Conservation (phyloP, 1,140 invertebrate genomes). For the Diorhabda carinulata region DNA sequence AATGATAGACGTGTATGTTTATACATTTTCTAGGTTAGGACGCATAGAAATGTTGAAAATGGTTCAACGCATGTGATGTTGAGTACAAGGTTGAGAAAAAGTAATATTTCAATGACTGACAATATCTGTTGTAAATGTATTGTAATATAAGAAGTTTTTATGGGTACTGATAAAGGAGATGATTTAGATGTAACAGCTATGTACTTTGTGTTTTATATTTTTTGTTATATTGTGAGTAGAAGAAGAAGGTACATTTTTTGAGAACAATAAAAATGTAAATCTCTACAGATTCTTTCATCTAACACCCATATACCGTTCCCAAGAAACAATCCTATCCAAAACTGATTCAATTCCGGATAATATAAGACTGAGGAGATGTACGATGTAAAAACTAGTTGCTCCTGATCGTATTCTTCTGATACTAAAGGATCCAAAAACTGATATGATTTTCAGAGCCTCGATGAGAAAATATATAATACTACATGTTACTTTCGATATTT, state of each 20-base stretch:
- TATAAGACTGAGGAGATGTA: too few species aligned
- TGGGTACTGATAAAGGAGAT: conserved; percentile 16
- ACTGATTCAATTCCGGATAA: too few species aligned
- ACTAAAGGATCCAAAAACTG: too few species aligned
- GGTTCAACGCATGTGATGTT: conserved; percentile 21
- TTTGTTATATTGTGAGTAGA: not conserved
- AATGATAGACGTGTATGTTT: not conserved
- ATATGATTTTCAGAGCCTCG: too few species aligned
- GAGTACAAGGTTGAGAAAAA: conserved; percentile 27
- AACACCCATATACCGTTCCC: too few species aligned
- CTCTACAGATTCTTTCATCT: not conserved
- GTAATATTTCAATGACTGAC: conserved; percentile 28
- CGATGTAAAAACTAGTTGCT: too few species aligned
- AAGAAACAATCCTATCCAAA: too few species aligned
- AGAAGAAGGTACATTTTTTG: not conserved
- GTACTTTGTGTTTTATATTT: conserved; percentile 1
- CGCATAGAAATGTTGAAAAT: not conserved
- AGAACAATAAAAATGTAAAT: not conserved
- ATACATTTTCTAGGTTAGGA: not conserved
- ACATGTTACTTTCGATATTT: too few species aligned
- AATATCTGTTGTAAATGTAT: conserved; percentile 31
- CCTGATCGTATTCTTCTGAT: too few species aligned
- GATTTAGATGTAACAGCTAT: not conserved
- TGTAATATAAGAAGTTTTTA: conserved; percentile 23
- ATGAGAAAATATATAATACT: too few species aligned